Evolutionary conservation across 2,797 vertebrate species (phyloP).

Genomic region (Trematomus bernacchii): DNA sequence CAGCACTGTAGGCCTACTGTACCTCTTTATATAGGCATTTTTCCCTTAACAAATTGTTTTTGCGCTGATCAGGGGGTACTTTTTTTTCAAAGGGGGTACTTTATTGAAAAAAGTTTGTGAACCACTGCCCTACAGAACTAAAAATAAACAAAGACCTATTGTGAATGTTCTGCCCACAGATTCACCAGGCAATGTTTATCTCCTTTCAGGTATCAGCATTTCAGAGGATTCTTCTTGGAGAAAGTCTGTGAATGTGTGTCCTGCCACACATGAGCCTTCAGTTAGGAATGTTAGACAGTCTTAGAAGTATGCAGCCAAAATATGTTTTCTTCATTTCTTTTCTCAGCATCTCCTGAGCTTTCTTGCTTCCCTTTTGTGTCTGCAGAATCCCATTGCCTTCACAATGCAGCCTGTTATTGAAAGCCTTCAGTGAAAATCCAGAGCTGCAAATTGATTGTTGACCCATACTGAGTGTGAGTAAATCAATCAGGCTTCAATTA

Average conservation of each 20-base stretch:
- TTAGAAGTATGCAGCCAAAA: neutral
- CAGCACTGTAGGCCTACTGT: too few relatives aligned
- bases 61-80: too few relatives aligned
- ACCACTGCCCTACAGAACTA: too few relatives aligned
- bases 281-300: neutral
- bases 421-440: slow-evolving; percentile 25
- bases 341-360: slow-evolving; percentile 3
- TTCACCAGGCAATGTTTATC: neutral
- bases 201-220: slow-evolving; percentile 9
- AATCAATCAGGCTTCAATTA: slow-evolving; percentile 47
- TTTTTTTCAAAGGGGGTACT: too few relatives aligned
- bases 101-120: too few relatives aligned
- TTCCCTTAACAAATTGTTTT: too few relatives aligned
- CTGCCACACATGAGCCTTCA: neutral
- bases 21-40: too few relatives aligned
- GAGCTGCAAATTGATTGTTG: slow-evolving; percentile 30
- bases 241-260: neutral
- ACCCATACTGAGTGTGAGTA: slow-evolving; percentile 21
- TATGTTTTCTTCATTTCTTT: neutral
- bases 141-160: slow-evolving; percentile 15
- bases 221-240: neutral
- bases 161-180: slow-evolving; percentile 17
- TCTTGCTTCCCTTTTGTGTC: slow-evolving; percentile 32
- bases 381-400: slow-evolving; percentile 21
- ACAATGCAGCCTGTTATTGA: slow-evolving; percentile 4